phyloP scores from a whole-genome alignment of 2,888 invertebrate genomes.

The Drosophila mayaguana region DNA sequence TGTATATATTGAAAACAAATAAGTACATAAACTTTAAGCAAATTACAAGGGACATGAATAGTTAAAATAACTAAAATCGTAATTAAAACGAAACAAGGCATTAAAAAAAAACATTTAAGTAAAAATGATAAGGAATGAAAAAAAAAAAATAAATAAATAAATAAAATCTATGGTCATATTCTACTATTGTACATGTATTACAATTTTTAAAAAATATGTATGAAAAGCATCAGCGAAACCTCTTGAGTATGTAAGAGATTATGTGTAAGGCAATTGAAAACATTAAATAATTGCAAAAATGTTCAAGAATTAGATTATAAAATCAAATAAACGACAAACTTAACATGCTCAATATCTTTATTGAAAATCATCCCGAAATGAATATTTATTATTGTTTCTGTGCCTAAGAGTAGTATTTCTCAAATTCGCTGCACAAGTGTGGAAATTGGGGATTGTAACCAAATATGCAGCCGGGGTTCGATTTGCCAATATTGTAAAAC shows the following conservation, averaged over 20 bases:
- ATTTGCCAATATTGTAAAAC: fast-evolving
- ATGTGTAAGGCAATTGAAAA: slow-evolving; percentile 31
- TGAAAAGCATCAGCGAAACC: slow-evolving; percentile 50
- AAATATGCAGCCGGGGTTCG: not conserved
- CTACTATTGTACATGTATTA: slow-evolving; percentile 32
- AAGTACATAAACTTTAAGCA: slow-evolving; percentile 63
- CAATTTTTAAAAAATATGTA: slow-evolving; percentile 19
- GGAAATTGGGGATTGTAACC: not conserved
- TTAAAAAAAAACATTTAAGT: slow-evolving; percentile 3
- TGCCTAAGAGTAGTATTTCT: not conserved
- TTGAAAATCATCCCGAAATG: not conserved
- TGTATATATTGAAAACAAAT: slow-evolving; percentile 44
- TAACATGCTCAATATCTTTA: slow-evolving; percentile 39
- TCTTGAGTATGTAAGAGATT: slow-evolving; percentile 31
- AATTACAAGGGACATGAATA: slow-evolving; percentile 72
- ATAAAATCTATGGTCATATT: slow-evolving; percentile 20
- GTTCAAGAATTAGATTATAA: slow-evolving; percentile 72
- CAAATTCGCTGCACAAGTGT: not conserved
- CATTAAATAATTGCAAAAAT: slow-evolving; percentile 50
- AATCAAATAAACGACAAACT: slow-evolving; percentile 71
- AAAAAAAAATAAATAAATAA: slow-evolving; percentile 24
- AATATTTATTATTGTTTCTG: not conserved
- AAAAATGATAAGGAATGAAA: slow-evolving; percentile 11
- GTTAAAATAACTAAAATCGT: slow-evolving; percentile 35
- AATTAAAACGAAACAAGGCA: slow-evolving; percentile 29